phyloP scores from a whole-genome alignment of 2,113 vertebrate genomes.

The Corythornis madagascariensis region DNA sequence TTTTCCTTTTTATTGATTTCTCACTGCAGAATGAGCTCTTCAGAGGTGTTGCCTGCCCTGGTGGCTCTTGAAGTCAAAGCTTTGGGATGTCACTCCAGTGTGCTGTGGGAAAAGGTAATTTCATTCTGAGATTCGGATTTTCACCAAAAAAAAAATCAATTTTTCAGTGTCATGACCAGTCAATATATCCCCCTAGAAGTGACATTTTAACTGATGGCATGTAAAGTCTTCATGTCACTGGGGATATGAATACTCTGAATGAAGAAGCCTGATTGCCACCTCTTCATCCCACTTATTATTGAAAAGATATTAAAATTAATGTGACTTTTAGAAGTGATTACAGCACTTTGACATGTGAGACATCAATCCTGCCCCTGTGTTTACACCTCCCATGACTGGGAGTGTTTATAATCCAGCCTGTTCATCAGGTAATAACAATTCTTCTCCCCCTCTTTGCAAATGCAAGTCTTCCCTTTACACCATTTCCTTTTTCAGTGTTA shows the following conservation, averaged over 20 bases:
- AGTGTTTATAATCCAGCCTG: neutral
- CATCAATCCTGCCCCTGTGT: neutral
- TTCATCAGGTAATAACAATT: neutral
- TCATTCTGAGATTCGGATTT: neutral
- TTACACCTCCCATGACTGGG: neutral
- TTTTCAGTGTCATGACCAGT: neutral
- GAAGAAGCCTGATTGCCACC: neutral
- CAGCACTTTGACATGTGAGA: slow-evolving; percentile 12
- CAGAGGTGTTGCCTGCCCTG: neutral
- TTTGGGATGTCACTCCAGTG: neutral
- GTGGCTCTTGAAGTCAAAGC: neutral
- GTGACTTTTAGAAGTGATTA: slow-evolving; percentile 9
- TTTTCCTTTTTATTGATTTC: neutral
- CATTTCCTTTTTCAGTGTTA: neutral
- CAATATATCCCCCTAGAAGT: neutral
- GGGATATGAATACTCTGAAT: slow-evolving; percentile 1
- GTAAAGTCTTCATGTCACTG: neutral
- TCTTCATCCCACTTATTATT: slow-evolving; percentile 22
- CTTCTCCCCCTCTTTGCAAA: neutral
- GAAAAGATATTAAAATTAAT: slow-evolving; percentile 38
- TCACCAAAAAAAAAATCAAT: neutral
- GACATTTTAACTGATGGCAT: neutral
- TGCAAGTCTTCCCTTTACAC: neutral
- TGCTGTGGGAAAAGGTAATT: neutral
- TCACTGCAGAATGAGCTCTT: neutral